Evolutionary conservation across 2,888 invertebrate genomes (phyloP), one percentile per base, ranked within the genome.

Genomic region (Yponomeuta plumbellus): DNA sequence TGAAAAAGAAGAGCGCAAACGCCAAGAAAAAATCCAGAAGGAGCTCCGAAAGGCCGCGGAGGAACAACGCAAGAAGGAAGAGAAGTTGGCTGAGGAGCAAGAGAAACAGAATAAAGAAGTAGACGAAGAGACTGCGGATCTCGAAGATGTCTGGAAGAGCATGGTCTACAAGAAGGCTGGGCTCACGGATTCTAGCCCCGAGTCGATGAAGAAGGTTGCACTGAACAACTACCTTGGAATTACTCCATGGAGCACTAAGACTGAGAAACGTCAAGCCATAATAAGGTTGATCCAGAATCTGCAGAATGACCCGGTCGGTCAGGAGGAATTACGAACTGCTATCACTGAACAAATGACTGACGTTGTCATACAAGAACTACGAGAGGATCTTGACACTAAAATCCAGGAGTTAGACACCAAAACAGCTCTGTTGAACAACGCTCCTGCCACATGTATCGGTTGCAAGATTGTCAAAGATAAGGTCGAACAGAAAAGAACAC

Each of bases 61-160:
- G 26, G 69, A 73, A 70, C 67, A 44, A 21, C 40, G 21, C 5
- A 61, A 66, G 26, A 61, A 61, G 22, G 58, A 66, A 66, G 63
- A 66, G 61, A 13, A 57, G 39, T 13, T 57, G 5, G 57, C 57
- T 26, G 44, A 63, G 17, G 44, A 52, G 17, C 44, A 17, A 17
- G 17, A 52, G 44, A 52, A 52, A 59, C 20, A 64, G 44, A 20
- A 58, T 8, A 40, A 64, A 11, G 83, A 84, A 68, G 83, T 83
- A 67, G 76, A 76, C 69, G 73, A 79, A 67, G 77, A 79, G 64
- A 74, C 79, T 2, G 69, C 84, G n/a, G 87, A 89, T 64, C 71
- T 90, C n/a, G 85, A 86, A 73, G 85, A 88, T 64, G 73, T 90
- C 64, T 90, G 86, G 85, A 84, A 84, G 71, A 77, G 75, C 63